Conservation (phyloP, 2,888 invertebrate genomes). For the Drosophila tripunctata region DNA sequence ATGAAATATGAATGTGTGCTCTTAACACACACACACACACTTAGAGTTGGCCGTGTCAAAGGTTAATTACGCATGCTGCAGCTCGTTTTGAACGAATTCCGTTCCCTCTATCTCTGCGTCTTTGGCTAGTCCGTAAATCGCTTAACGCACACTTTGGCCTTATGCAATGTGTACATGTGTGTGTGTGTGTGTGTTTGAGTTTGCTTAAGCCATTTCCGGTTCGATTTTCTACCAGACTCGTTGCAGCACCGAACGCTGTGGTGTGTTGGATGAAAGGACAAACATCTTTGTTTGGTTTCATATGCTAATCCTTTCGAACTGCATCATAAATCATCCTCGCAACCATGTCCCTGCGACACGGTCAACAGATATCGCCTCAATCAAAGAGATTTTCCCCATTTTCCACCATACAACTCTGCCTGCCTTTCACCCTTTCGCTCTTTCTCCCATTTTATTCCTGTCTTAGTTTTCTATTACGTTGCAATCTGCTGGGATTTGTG, state of each 20-base stretch:
- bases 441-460: neutral
- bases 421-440: neutral
- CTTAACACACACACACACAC: conserved; percentile 8
- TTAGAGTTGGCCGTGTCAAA: conserved; percentile 58
- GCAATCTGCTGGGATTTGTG: conserved; percentile 60
- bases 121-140: conserved; percentile 53
- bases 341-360: conserved; percentile 10
- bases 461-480: conserved; percentile 54
- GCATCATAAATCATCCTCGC: conserved; percentile 69
- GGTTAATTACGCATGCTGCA: conserved; percentile 78
- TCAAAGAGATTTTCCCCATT: neutral
- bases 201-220: conserved; percentile 77
- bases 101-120: conserved; percentile 13
- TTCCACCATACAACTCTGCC: neutral
- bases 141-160: conserved; percentile 42
- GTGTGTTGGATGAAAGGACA: conserved; percentile 42
- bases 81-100: conserved; percentile 36
- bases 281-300: conserved; percentile 75
- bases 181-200: conserved; percentile 35
- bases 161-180: conserved; percentile 2
- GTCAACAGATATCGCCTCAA: conserved; percentile 3
- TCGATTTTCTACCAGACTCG: conserved; percentile 61
- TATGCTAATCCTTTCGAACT: conserved; percentile 73
- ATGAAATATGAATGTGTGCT: conserved; percentile 72
- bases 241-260: conserved; percentile 1